Evolutionary conservation across 1,140 invertebrate genomes (phyloP), one percentile per base, ranked within the genome.

Genomic region (Drosophila guanche): DNA sequence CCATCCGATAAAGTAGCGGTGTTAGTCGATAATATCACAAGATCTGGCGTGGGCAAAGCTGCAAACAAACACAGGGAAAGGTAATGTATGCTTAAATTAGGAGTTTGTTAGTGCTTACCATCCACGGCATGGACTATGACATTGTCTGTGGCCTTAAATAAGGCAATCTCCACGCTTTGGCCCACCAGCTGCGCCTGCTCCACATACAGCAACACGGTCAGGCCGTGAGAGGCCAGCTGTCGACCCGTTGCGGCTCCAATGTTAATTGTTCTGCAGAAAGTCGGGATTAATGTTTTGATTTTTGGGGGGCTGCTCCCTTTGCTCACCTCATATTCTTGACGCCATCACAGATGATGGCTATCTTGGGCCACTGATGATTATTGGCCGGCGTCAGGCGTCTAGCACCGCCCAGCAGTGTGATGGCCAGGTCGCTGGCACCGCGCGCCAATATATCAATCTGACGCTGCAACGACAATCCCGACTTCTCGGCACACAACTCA

Each of bases 221-320:
- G 95, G 25, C 96, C 96, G 86, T 98, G 97, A 81, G 95, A 95
- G 16, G 95, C 94, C 46, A 98, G 93, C 83, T 97, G 95, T 16
- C 97, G 93, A 56, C 96, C 96, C 67, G 95, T 94, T 48, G 95
- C 94, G 6, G 95, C 94, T 55, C 95, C 96, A 41, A 95, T 93
- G 20, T 96, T 96, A 68, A 96, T 96, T 45, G 75, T 62, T 69
- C 90, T 91, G 12, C 5, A 92, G 50, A 4, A 29, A 42, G 12
- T 43, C 22, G 0, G 0, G 1, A 10, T 7, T 14, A 6, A 33
- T 16, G 6, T 0, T 0, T 25, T 56, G 12, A 1, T 25, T 20
- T 16, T 16, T 3, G 10, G 8, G 1, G 16, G 20, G 20, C 41
- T 37, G 6, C 4, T n/a, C 8, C 4, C 12, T 12, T 3, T 43